Evolutionary conservation across 1,140 invertebrate species (phyloP), one percentile per base, ranked within the genome.

Genomic region (Thaumatotibia leucotreta): DNA sequence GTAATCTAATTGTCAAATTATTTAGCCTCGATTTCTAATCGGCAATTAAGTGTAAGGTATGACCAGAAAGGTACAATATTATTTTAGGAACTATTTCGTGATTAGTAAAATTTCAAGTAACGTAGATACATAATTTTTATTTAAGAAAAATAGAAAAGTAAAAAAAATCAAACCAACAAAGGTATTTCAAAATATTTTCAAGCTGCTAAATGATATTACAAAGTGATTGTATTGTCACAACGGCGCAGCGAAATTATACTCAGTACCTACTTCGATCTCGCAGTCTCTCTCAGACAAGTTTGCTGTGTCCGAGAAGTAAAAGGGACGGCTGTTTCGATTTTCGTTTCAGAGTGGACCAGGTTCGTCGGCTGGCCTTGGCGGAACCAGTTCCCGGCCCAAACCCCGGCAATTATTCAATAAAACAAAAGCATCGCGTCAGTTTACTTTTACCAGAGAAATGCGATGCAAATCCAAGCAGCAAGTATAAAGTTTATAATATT

Each of bases 371-470:
- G 88, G 88, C 88, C 88, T 90, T 90, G 88, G 76, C 65, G 69
- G 77, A 90, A 89, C 88, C 86, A 83, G 88, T 88, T 74, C 84
- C 20, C 39, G 39, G 82, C 79, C 85, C 87, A 79, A 88, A 90
- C 86, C 85, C 77, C 78, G 84, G 83, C 86, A 87, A 90, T 90
- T 90, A 90, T 90, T 90, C 83, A 90, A 88, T 90, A 88, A 90
- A 87, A 90, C 86, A 90, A 90, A 90, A 86, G 83, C 84, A 86
- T 82, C 83, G 68, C 69, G 82, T 70, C 61, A 70, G 73, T 84
- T 84, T 84, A 86, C 85, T 82, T 84, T 85, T 86, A 79, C 69
- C 69, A 64, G 73, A 72, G 76, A 80, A 83, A 82, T 70, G 79
- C 73, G 52, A 58, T 58, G 52, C 52, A 58, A 58, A 58, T 58